Percentiles rank a stretch among this genome's conserved stretches.
Evolutionary conservation across 2,113 vertebrate species (phyloP).

Genomic region (Sylvietta virens): DNA sequence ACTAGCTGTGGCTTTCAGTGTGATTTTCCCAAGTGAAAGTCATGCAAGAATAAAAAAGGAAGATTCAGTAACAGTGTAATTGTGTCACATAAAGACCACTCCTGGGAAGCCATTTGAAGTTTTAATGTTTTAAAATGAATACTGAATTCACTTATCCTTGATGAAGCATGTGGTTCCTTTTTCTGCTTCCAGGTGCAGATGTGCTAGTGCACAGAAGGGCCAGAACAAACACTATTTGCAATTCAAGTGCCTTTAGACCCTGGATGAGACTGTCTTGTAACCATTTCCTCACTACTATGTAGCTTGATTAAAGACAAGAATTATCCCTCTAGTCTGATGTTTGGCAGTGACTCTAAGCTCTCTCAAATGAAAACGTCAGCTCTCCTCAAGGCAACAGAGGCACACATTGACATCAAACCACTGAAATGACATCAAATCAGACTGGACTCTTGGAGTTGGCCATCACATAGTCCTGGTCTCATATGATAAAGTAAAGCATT

Average conservation of each 20-base stretch:
- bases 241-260: slow-evolving; percentile 34
- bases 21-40: slow-evolving; percentile 25
- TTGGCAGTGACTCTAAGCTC: background rate
- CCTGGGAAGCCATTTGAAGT: slow-evolving; percentile 5
- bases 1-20: slow-evolving; percentile 22
- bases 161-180: background rate
- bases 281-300: background rate
- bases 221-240: slow-evolving; percentile 33
- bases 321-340: background rate
- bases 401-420: background rate
- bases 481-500: background rate
- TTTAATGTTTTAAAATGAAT: slow-evolving; percentile 27
- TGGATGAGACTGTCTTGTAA: background rate
- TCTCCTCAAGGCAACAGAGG: background rate
- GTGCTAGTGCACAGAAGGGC: background rate
- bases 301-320: background rate
- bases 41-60: slow-evolving; percentile 50
- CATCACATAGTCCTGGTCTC: background rate
- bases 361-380: background rate
- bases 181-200: background rate
- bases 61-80: slow-evolving; percentile 49
- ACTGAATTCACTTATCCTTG: background rate
- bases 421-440: background rate
- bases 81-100: slow-evolving; percentile 21
- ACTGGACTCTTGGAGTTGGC: background rate